Evolutionary conservation across 2,797 vertebrate genomes (phyloP).

Genomic region (Bufotes viridis): DNA sequence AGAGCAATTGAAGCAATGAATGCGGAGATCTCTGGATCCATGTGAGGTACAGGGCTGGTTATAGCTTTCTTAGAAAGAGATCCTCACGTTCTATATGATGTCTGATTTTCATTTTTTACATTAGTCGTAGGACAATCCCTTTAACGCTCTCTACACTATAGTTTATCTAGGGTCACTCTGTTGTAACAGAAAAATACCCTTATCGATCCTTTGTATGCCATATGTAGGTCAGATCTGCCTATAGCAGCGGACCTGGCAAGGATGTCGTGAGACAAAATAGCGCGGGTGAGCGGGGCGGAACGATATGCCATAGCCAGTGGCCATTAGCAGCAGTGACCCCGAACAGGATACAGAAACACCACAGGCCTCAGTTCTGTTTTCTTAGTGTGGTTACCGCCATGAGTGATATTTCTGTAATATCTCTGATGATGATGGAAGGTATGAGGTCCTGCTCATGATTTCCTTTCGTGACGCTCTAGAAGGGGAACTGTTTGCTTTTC

Average conservation of each 20-base stretch:
- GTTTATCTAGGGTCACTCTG: not conserved
- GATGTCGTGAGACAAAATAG: no score
- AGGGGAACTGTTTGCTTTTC: slow-evolving; percentile 28
- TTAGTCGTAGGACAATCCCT: no score
- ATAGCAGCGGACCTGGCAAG: no score
- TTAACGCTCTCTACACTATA: not conserved
- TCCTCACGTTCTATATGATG: no score
- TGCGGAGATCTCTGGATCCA: no score
- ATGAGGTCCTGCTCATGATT: not conserved
- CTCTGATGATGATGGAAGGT: not conserved
- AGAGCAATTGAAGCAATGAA: no score
- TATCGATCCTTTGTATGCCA: not conserved
- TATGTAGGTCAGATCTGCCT: not conserved
- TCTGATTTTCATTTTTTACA: no score
- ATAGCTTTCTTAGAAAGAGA: no score
- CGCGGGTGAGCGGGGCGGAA: not conserved
- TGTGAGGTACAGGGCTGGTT: no score
- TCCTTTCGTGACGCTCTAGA: slow-evolving; percentile 8
- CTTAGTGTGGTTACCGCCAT: not conserved
- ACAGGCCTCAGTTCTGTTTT: not conserved
- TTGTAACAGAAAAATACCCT: not conserved
- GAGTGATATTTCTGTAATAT: not conserved
- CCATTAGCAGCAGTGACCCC: not conserved
- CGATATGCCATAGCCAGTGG: not conserved
- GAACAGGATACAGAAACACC: not conserved